Conservation (phyloP, 2,888 invertebrate genomes). For the Leucoptera coffeella region DNA sequence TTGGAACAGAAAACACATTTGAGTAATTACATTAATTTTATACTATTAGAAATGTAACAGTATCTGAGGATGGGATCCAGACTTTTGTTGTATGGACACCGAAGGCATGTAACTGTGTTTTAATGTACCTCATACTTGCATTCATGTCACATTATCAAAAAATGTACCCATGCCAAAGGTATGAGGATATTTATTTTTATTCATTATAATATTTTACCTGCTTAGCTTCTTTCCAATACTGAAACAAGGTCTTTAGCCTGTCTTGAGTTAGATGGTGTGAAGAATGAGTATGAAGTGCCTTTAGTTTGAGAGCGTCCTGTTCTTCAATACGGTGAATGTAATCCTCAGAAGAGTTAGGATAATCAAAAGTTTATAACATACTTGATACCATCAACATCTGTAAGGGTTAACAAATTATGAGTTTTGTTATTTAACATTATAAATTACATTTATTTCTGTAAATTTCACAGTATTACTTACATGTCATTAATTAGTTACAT, state of each 20-base stretch:
- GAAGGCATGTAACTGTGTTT: conserved; percentile 66
- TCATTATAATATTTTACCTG: conserved; percentile 45
- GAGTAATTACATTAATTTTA: no score
- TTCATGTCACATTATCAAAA: conserved; percentile 62
- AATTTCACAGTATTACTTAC: conserved; percentile 35
- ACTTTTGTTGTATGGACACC: conserved; percentile 65
- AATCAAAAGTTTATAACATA: conserved; percentile 96
- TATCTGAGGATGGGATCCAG: conserved; percentile 74
- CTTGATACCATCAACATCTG: conserved; percentile 95
- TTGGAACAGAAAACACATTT: no score
- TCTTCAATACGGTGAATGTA: conserved; percentile 92
- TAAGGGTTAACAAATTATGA: conserved; percentile 14
- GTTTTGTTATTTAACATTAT: no score
- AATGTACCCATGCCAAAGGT: conserved; percentile 72
- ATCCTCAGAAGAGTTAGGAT: conserved; percentile 91
- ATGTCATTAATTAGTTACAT: conserved; percentile 48
- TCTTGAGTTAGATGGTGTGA: conserved; percentile 80
- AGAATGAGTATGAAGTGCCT: conserved; percentile 93
- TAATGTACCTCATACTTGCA: conserved; percentile 68
- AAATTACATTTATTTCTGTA: no score
- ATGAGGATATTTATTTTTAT: conserved; percentile 38
- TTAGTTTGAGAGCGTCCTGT: conserved; percentile 83
- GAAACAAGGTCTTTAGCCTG: conserved; percentile 86
- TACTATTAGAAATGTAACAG: conserved; percentile 55
- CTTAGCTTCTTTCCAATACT: conserved; percentile 84